Conservation (phyloP, 2,797 vertebrate species). For the Sebastiscus albofasciatus region DNA sequence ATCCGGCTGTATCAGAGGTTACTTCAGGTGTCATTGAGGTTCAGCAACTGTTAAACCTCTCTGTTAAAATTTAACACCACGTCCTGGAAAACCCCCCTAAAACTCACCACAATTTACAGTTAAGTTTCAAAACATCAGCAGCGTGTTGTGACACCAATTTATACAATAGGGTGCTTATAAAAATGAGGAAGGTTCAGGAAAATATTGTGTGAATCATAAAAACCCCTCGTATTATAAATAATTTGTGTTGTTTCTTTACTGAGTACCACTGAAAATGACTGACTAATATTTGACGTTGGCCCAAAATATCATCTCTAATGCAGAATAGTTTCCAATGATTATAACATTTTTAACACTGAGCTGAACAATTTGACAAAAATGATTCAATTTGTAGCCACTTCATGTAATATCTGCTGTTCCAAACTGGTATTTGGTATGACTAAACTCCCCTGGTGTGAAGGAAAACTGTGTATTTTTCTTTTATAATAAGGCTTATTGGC, state of each 20-base stretch:
- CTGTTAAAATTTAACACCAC: not conserved
- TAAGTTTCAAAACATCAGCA: conserved; percentile 4
- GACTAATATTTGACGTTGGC: not conserved
- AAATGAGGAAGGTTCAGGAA: not conserved
- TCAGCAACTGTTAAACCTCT: not conserved
- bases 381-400: not conserved
- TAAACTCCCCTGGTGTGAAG: conserved; percentile 1
- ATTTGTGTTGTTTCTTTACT: not conserved
- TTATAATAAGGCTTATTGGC: not conserved
- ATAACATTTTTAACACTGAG: not conserved
- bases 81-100: not conserved
- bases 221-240: not conserved
- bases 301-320: not conserved
- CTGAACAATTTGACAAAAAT: not conserved
- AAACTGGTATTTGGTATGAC: not conserved
- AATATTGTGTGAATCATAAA: conserved; percentile 5
- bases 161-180: not conserved
- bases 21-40: not conserved
- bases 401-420: not conserved
- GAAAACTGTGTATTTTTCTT: not conserved
- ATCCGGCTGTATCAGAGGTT: not conserved
- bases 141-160: not conserved
- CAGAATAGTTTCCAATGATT: not conserved
- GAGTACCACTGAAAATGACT: not conserved
- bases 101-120: not conserved